Base-by-base conservation (phyloP, 1,140 invertebrate species). In the Sarcophaga bullata region DNA sequence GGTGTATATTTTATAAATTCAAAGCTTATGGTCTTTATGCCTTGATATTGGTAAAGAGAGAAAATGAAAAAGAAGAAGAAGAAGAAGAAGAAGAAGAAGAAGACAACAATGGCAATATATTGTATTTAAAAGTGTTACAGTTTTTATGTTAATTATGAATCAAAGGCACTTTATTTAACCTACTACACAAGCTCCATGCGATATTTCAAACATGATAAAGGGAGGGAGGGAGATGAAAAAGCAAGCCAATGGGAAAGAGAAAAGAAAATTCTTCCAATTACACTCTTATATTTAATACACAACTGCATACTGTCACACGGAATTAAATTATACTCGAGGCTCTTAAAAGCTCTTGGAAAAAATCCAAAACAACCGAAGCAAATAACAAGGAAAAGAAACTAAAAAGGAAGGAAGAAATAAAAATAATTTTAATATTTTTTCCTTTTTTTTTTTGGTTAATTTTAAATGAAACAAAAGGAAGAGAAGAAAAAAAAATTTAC, bases 1-100 rank as follows among this genome's bases (percentile, higher is more conserved):
- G 62, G 62, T 68, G 62, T 68, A 68, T 19, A 68, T 68, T 68
- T 68, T 68, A 68, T 68, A 68, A 68, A 68, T 68, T 68, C 62
- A n/a, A 19, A 25, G 62, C 62, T 68, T 68, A 68, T 25, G 62
- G 62, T 9, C n/a, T 68, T 25, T 68, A 15, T 68, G 2, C 11
- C n/a, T 4, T 37, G 25, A 37, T 37, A 37, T 37, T 37, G 1
- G 25, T 4, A 37, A 37, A 37, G 25, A 37, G 25, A 37, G 25
- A 37, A 37, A 37, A 37, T 37, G 25, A 37, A 37, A 4, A 37
- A 37, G 25, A 4, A 37, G 25, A 37, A 37, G 25, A 37, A 62
- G 5, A 62, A 62, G 0, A 62, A 15, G 1, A 62, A 37, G 25
- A 37, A 37, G 25, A 37, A 62, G 5, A 62, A 62, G 0, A 62